These are phyloP conservation scores for Acrocera orbiculus DNA, from an alignment of 2,888 invertebrate species.

Conservation along the genomic window DNA sequence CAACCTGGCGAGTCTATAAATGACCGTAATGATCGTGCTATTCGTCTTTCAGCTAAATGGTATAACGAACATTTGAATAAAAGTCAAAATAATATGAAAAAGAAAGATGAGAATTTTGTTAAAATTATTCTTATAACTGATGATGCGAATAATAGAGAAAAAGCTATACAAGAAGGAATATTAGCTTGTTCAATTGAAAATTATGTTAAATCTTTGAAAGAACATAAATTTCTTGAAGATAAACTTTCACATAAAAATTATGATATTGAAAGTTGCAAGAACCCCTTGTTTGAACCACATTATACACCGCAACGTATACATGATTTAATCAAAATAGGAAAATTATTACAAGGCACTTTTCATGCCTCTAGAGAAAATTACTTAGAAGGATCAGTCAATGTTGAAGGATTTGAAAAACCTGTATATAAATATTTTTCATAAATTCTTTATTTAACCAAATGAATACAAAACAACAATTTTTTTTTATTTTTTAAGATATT, in stretches of 20 bases:
- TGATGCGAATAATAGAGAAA: constrained; percentile 57
- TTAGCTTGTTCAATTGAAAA: constrained; percentile 44
- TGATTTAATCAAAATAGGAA: constrained; percentile 58
- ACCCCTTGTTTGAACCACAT: constrained; percentile 70
- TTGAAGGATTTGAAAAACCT: constrained; percentile 60
- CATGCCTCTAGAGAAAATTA: constrained; percentile 84
- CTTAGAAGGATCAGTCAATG: constrained; percentile 73
- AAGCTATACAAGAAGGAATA: constrained; percentile 53
- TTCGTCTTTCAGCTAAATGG: constrained; percentile 65
- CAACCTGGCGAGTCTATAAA: constrained; percentile 67
- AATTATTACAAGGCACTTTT: constrained; percentile 62
- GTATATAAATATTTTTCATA: constrained; percentile 33
- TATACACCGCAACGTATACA: constrained; percentile 60
- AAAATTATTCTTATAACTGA: constrained; percentile 66
- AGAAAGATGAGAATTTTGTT: constrained; percentile 24
- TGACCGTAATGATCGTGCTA: constrained; percentile 84
- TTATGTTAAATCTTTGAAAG: constrained; percentile 57
- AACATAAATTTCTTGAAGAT: constrained; percentile 54
- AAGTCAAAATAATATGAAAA: constrained; percentile 17
- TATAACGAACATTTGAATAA: constrained; percentile 54
- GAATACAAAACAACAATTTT: too few relatives aligned
- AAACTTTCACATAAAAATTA: constrained; percentile 57
- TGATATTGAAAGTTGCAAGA: constrained; percentile 38
- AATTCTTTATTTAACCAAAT: constrained; percentile 4
- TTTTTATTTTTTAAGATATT: constrained; percentile 39